Percentiles rank a stretch among this genome's conserved stretches.
These are phyloP conservation scores for Archivesica marissinica DNA, from an alignment of 1,140 invertebrate genomes.

Conservation along the genomic window DNA sequence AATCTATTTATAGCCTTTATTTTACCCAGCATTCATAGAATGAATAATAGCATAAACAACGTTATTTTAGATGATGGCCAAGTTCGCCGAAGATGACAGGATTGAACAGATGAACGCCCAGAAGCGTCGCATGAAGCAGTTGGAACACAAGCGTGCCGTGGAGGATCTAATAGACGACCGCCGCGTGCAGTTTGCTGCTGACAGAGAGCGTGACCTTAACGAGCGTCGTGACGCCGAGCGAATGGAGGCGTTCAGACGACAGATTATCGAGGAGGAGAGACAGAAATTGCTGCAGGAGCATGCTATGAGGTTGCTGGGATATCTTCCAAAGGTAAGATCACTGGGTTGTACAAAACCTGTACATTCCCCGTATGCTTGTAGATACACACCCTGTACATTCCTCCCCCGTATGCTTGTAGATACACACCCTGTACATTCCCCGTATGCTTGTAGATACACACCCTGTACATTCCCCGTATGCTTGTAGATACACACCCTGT, in stretches of 20 bases:
- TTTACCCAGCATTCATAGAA: too few relatives aligned
- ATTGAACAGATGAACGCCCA: constrained; percentile 85
- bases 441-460: too few relatives aligned
- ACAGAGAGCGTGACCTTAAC: constrained; percentile 78
- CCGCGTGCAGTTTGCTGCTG: constrained; percentile 75
- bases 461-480: too few relatives aligned
- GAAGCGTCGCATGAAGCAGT: constrained; percentile 83
- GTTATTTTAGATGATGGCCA: constrained; percentile 83
- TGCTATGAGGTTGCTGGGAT: constrained; percentile 82
- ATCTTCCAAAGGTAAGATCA: constrained; percentile 83
- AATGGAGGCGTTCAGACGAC: constrained; percentile 80
- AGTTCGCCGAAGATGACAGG: constrained; percentile 84
- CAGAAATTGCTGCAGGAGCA: constrained; percentile 82
- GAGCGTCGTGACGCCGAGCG: constrained; percentile 74
- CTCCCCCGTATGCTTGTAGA: too few relatives aligned
- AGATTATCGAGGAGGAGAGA: constrained; percentile 84
- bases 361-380: too few relatives aligned
- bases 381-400: too few relatives aligned
- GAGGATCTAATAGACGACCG: constrained; percentile 82
- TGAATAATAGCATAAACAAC: too few relatives aligned
- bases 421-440: too few relatives aligned
- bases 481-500: too few relatives aligned
- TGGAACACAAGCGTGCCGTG: constrained; percentile 83
- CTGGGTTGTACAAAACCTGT: too few relatives aligned
- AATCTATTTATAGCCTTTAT: too few relatives aligned